These are phyloP conservation scores for Diplosoma virens DNA, from an alignment of 23 tunicate genomes.

Conservation along the genomic window DNA sequence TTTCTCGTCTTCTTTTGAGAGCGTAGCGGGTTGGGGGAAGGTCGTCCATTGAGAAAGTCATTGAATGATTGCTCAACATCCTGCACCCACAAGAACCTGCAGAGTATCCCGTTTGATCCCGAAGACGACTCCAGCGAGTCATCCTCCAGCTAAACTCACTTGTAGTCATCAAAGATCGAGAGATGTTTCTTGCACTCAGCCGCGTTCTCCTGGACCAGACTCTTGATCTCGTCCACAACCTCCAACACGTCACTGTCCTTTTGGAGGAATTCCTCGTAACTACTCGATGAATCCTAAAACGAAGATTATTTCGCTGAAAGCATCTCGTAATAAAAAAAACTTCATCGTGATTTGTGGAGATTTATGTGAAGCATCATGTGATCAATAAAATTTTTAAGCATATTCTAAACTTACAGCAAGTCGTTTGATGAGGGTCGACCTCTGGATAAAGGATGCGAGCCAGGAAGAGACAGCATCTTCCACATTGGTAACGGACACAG, in stretches of 20 bases:
- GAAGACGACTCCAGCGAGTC: background rate
- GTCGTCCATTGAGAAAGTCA: constrained; percentile 85
- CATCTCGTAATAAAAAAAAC: no score
- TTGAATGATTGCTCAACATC: constrained; percentile 85
- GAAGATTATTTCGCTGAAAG: no score
- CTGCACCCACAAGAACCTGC: constrained; percentile 87
- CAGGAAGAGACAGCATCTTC: constrained; percentile 71
- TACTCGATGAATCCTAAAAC: constrained; percentile 60
- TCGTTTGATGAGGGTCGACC: constrained; percentile 69
- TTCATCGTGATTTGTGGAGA: no score
- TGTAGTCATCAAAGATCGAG: constrained; percentile 80
- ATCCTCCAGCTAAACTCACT: constrained; percentile 35
- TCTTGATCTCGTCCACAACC: constrained; percentile 57
- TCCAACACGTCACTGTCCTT: constrained; percentile 75
- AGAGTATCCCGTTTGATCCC: background rate
- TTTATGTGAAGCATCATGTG: no score
- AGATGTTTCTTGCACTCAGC: constrained; percentile 68
- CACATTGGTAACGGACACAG: constrained; percentile 87
- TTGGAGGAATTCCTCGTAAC: constrained; percentile 62
- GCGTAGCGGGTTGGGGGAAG: constrained; percentile 89
- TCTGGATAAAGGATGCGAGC: constrained; percentile 49
- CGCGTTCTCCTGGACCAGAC: constrained; percentile 50
- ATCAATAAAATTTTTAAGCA: no score
- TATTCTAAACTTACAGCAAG: constrained; percentile 79
- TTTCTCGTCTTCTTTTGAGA: constrained; percentile 49